phyloP scores from a whole-genome alignment of 2,113 vertebrate genomes.

The Mesitornis unicolor region DNA sequence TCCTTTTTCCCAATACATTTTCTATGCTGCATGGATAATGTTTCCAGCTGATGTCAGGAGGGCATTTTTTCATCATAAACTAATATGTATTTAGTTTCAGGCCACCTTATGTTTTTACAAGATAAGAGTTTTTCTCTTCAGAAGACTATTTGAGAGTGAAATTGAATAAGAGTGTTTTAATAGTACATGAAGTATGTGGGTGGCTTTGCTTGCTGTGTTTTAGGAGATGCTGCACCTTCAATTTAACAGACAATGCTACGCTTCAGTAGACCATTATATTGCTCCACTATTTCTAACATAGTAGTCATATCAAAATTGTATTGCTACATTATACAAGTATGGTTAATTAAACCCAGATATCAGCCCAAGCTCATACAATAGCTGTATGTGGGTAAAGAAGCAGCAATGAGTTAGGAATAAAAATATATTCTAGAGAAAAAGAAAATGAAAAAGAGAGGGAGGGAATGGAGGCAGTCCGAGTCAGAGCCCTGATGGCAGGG shows the following conservation, averaged over 20 bases:
- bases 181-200: slow-evolving; percentile 2
- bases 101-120: slow-evolving; percentile 13
- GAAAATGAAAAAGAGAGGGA: not conserved
- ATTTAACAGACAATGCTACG: slow-evolving; percentile 7
- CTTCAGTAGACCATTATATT: slow-evolving; percentile 57
- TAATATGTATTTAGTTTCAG: slow-evolving; percentile 16
- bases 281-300: not conserved
- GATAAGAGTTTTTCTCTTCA: slow-evolving; percentile 8
- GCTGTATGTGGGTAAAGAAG: not conserved
- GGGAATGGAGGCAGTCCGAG: not conserved
- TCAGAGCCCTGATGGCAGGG: not conserved
- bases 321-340: not conserved
- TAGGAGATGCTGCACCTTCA: slow-evolving; percentile 23
- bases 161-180: slow-evolving; percentile 40
- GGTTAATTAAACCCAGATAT: slow-evolving; percentile 45
- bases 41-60: slow-evolving; percentile 4
- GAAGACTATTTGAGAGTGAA: slow-evolving; percentile 38
- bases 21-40: not conserved
- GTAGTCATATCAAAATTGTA: not conserved
- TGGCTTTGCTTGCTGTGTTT: slow-evolving; percentile 34
- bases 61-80: slow-evolving; percentile 25
- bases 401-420: not conserved
- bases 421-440: not conserved
- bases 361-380: not conserved
- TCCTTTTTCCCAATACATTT: not conserved